These are phyloP conservation scores for Amia ocellicauda DNA, from an alignment of 2,113 vertebrate species.

Conservation along the genomic window DNA sequence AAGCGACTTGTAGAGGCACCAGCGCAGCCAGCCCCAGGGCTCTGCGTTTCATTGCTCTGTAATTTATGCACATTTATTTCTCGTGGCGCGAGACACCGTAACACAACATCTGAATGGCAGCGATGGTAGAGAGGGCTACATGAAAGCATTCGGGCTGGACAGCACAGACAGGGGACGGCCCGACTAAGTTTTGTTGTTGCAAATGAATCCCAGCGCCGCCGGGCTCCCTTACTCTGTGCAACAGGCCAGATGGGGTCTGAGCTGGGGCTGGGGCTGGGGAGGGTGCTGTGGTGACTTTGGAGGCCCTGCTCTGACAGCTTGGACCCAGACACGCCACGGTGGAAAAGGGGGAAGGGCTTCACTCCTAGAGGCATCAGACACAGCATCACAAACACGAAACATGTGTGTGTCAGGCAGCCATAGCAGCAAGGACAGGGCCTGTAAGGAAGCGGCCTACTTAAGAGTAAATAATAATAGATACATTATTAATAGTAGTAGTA, in stretches of 20 bases:
- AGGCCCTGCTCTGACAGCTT: too few relatives aligned
- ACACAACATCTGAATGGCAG: too few relatives aligned
- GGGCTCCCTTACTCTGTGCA: constrained; percentile 24
- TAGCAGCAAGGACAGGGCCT: neutral
- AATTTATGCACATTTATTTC: too few relatives aligned
- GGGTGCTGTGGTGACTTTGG: neutral
- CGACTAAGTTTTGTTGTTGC: too few relatives aligned
- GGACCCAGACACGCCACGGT: too few relatives aligned
- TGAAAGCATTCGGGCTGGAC: too few relatives aligned
- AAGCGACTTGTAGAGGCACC: too few relatives aligned
- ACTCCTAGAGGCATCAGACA: neutral
- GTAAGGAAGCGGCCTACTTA: neutral
- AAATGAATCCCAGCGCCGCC: constrained; percentile 25
- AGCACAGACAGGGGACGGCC: too few relatives aligned
- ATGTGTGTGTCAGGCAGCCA: neutral
- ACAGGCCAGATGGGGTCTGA: constrained; percentile 23
- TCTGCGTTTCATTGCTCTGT: constrained; percentile 9
- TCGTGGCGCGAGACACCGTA: too few relatives aligned
- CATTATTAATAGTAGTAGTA: too few relatives aligned
- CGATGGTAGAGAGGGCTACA: too few relatives aligned
- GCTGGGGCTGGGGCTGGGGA: constrained; percentile 5
- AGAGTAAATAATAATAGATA: constrained; percentile 8
- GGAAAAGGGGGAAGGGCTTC: neutral
- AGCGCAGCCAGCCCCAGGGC: too few relatives aligned
- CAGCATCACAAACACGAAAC: neutral